Evolutionary conservation across 1,140 invertebrate genomes (phyloP).

Genomic region (Cydia strobilella): DNA sequence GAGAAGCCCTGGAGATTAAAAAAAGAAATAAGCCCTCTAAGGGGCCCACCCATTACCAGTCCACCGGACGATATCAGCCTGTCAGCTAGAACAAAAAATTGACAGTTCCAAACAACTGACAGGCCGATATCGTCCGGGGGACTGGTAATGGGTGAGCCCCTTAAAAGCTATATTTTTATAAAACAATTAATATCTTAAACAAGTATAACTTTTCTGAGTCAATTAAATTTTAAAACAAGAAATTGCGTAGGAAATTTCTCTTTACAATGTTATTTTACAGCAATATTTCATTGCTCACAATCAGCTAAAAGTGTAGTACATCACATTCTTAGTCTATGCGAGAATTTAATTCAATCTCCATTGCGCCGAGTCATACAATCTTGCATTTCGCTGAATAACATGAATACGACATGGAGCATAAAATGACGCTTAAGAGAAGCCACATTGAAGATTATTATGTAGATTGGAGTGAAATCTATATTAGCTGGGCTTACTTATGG

Average conservation of each 20-base stretch:
- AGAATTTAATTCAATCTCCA: constrained; percentile 12
- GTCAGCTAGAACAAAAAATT: no score
- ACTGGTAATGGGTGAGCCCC: no score
- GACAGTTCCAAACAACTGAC: no score
- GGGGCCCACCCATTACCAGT: no score
- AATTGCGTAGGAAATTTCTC: not conserved
- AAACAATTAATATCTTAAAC: not conserved
- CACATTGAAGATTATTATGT: constrained; percentile 4
- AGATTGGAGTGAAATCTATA: not conserved
- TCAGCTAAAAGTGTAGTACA: not conserved
- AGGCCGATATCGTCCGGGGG: no score
- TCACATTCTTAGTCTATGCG: not conserved
- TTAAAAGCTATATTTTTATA: no score
- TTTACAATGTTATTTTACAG: not conserved
- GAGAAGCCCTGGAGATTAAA: no score
- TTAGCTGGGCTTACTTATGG: not conserved
- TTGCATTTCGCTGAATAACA: constrained; percentile 18
- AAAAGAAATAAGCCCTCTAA: no score
- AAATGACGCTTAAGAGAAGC: not conserved
- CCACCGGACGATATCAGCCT: no score
- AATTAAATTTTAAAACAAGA: not conserved
- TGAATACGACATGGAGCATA: constrained; percentile 7
- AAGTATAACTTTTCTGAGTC: not conserved
- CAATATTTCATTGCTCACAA: constrained; percentile 5
- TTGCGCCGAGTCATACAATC: not conserved